Evolutionary conservation across 2,113 vertebrate species (phyloP).

Genomic region (Cheirogaleus medius): DNA sequence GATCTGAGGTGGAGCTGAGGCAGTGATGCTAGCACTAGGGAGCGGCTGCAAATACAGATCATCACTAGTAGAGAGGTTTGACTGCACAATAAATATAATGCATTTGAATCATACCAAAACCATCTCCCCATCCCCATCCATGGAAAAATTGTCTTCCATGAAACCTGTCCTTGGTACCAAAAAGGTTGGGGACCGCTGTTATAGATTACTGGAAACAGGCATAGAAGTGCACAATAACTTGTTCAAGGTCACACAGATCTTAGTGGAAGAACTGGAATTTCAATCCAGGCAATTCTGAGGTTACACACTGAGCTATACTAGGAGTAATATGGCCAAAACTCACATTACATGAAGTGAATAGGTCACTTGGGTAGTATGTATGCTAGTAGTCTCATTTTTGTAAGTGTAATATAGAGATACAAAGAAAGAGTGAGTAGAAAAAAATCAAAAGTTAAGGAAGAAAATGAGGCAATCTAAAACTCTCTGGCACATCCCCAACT

Average conservation of each 20-base stretch:
- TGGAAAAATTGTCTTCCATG: no score
- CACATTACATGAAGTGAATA: neutral
- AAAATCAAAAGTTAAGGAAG: conserved; percentile 38
- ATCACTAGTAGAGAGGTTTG: no score
- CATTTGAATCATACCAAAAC: no score
- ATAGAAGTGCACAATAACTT: neutral
- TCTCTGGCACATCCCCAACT: conserved; percentile 25
- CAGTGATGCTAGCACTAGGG: no score
- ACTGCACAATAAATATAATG: no score
- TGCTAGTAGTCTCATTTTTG: neutral
- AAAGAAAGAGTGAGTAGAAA: neutral
- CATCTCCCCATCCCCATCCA: no score
- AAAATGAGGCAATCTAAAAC: conserved; percentile 18
- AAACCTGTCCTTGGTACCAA: no score
- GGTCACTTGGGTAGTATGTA: neutral
- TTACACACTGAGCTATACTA: neutral
- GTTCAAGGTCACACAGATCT: neutral
- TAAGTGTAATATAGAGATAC: neutral
- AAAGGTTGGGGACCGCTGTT: no score
- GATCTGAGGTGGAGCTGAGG: no score
- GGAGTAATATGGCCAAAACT: neutral
- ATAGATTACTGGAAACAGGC: neutral
- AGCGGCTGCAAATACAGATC: no score
- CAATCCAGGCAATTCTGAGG: neutral
- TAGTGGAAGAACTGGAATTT: neutral